Base-by-base conservation (phyloP, 2,888 invertebrate species). In the Julus scanicus region DNA sequence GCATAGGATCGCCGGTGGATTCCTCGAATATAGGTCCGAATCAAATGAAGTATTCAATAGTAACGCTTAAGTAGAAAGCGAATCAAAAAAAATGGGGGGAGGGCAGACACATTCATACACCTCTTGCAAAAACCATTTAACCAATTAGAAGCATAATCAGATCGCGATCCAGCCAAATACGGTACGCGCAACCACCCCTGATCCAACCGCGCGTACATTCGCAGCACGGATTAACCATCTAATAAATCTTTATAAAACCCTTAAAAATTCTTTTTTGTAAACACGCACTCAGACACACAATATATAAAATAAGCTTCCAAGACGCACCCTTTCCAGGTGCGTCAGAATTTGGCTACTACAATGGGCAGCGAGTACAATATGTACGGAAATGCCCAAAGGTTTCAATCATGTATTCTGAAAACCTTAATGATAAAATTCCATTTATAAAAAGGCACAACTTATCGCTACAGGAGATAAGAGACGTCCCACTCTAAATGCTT, bases 361-460 rank as follows among this genome's bases (percentile, higher is more conserved):
- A 37, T 37, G 80, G 80, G 80, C 80, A 80, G 80, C 37, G 37
- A 37, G 80, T 80, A 80, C 80, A 80, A 80, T 80, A 80, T 80
- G 80, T 80, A 80, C 80, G 37, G 80, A 80, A 80, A 80, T 80
- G 80, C 80, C 80, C 80, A 80, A 80, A 80, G 80, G 80, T 80
- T 80, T 80, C 80, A 80, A 80, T 37, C 37, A 2, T 80, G 80
- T 37, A 80, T 15, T 80, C 80, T 80, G 80, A 80, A 80, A 80
- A 80, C 80, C 80, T 80, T 80, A 80, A 80, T 29, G 37, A 80
- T 80, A 80, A 80, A 80, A 80, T 80, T 80, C 80, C 80, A 80
- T 37, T 37, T 37, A 44, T 6, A 13, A 80, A 80, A 80, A 80
- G 80, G 80, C 80, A 80, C 80, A 80, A 37, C 37, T 80, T 80